phyloP scores from a whole-genome alignment of 2,888 invertebrate genomes.

The Philonicus albiceps region DNA sequence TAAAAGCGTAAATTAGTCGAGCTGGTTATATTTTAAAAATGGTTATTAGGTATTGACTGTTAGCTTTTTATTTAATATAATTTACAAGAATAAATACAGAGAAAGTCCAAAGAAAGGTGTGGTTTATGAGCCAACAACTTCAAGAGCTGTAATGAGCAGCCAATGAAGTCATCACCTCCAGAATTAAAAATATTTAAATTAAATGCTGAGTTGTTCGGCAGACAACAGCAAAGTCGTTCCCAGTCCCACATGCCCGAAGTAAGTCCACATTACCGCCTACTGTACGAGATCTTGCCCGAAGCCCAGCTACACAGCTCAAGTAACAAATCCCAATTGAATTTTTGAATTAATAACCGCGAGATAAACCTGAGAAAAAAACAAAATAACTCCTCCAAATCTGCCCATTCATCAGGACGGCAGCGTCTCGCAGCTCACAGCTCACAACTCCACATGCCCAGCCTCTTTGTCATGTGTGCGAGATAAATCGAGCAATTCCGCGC shows the following conservation, averaged over 20 bases:
- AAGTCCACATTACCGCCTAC: background rate
- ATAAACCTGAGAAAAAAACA: background rate
- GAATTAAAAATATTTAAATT: background rate
- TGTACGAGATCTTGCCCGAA: background rate
- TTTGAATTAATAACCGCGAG: background rate
- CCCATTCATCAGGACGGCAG: conserved; percentile 7
- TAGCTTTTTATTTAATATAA: background rate
- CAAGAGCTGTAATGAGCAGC: background rate
- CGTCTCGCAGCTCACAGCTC: background rate
- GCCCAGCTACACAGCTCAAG: background rate
- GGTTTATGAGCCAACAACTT: background rate
- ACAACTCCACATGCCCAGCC: conserved; percentile 12
- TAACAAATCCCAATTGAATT: background rate
- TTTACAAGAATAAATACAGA: background rate
- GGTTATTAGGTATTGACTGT: background rate
- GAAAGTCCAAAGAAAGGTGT: background rate
- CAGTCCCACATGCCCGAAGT: background rate
- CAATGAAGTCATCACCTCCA: background rate
- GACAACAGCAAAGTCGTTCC: background rate
- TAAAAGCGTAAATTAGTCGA: too few species aligned
- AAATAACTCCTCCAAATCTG: background rate
- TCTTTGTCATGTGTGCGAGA: conserved; percentile 38
- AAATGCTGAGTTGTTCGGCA: background rate
- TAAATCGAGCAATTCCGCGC: conserved; percentile 41
- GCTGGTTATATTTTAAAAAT: background rate